Base-by-base conservation (phyloP, 2,888 invertebrate species). In the Aphrophora alni region DNA sequence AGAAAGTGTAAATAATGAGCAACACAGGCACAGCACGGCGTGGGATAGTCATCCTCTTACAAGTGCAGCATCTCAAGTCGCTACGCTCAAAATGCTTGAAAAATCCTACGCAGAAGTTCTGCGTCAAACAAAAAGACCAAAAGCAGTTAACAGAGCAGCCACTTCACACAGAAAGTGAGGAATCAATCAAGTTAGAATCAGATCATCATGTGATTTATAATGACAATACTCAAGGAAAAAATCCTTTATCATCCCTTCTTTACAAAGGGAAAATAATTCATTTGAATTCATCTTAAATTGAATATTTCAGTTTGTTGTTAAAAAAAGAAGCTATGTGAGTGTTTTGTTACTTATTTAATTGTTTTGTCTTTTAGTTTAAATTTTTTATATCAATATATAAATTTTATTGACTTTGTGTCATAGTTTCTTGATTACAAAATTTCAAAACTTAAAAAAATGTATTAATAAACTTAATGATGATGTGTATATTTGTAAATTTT, bases 41-140 rank as follows among this genome's bases (percentile, higher is more conserved):
- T 83, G 70, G 83, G 83, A 81, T 69, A 69, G 84, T 83, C 73
- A 85, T 82, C 75, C 77, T 2, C 75, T 80, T 28, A 75, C 75
- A 3, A 94, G 95, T 88, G 91, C 93, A 10, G 95, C 95, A 7
- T 95, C 95, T 14, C 95, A 95, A 86, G 93, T 96, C 84, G 93
- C 95, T 87, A 94, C 94, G 87, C 89, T 96, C 81, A 93, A 95
- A 87, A 93, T 93, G 86, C 90, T 96, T 77, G 96, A 96, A 86
- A 91, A 95, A 87, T 95, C 95, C 17, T 96, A 96, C 88, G 96
- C 96, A 7, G 96, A 96, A 88, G 96, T 94, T 25, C 89, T 96
- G 59, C 72, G 72, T 24, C 78, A 78, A 59, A 59, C 72, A 24
- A 73, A 73, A 27, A 72, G 78, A 28, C 72, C 72, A 73, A 78